A percentile compares a stretch with the other conserved stretches of the same genome.
phyloP scores from a whole-genome alignment of 2,888 invertebrate genomes.

The Machimus rusticus region DNA sequence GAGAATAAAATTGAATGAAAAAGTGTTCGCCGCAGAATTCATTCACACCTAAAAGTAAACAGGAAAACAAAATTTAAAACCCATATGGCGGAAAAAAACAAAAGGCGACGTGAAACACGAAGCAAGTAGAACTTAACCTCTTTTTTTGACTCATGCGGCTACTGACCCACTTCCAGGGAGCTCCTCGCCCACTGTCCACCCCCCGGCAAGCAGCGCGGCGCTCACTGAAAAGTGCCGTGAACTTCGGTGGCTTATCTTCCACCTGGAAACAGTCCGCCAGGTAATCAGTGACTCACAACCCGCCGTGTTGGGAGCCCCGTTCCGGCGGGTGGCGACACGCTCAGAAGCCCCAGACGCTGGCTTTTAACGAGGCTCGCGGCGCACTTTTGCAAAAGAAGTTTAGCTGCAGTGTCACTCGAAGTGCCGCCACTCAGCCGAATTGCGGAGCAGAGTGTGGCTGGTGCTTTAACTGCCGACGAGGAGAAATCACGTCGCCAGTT shows the following conservation, averaged over 20 bases:
- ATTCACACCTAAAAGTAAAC: background rate
- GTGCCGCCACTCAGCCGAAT: background rate
- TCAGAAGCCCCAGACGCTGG: background rate
- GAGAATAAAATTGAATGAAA: background rate
- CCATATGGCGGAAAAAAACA: background rate
- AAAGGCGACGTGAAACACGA: background rate
- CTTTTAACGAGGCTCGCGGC: background rate
- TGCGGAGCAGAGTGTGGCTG: background rate
- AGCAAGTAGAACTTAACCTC: background rate
- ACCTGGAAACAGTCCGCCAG: background rate
- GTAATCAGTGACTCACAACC: background rate
- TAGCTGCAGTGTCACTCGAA: background rate
- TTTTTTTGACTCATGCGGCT: background rate
- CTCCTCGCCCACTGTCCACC: background rate
- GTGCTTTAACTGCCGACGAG: background rate
- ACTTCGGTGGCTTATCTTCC: background rate
- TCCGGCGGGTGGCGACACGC: background rate
- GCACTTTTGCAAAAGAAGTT: background rate
- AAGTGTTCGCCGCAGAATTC: background rate
- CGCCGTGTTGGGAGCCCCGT: background rate
- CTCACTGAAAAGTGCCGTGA: background rate
- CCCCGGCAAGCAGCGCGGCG: background rate
- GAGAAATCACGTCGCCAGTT: background rate
- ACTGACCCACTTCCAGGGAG: background rate
- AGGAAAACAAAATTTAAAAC: background rate